Conservation (phyloP, 2,888 invertebrate species). For the Rhagonycha lutea region DNA sequence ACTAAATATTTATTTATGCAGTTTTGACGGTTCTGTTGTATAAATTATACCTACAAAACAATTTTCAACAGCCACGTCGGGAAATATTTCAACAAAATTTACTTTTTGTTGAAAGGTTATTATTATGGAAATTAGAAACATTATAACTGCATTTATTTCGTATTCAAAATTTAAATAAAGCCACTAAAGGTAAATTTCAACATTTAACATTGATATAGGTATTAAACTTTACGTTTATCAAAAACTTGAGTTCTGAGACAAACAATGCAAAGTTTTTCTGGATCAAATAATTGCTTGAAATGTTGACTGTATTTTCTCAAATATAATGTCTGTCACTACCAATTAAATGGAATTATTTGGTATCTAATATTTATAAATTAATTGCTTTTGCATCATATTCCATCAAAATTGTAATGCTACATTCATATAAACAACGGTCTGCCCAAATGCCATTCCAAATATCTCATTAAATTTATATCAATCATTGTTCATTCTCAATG, state of each 20-base stretch:
- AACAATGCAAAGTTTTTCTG: not conserved
- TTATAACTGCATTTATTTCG: not conserved
- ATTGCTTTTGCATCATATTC: not conserved
- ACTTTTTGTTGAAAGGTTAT: not conserved
- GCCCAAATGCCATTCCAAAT: not conserved
- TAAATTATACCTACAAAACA: not conserved
- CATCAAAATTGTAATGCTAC: not conserved
- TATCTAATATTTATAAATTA: not conserved
- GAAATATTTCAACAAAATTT: not conserved
- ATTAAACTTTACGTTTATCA: not conserved
- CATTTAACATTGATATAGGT: not conserved
- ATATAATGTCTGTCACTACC: not conserved
- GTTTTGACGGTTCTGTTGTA: not conserved
- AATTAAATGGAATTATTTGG: not conserved
- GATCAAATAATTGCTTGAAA: not conserved
- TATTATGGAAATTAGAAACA: not conserved
- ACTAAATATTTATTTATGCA: not conserved
- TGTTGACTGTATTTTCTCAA: not conserved
- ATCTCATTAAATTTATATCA: not conserved
- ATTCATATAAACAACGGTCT: not conserved
- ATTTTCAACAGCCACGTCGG: not conserved
- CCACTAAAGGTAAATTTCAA: not conserved
- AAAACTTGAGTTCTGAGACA: not conserved
- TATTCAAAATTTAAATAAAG: not conserved
- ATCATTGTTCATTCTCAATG: not conserved